Percentiles rank a stretch among this genome's conserved stretches.
phyloP scores from a whole-genome alignment of 2,888 invertebrate genomes.

The Chrysodeixis includens region DNA sequence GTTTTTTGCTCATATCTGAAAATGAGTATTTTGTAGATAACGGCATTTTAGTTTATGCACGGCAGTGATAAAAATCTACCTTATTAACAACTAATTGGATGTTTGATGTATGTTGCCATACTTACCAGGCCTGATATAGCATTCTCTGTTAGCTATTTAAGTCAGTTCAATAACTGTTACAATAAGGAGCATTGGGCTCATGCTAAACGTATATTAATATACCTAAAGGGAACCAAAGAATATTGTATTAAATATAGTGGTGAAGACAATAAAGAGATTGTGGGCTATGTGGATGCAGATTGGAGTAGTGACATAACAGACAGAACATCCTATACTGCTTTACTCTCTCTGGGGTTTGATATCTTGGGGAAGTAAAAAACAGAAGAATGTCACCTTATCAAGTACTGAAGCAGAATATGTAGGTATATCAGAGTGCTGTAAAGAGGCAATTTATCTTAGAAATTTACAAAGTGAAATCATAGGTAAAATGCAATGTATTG shows the following conservation, averaged over 20 bases:
- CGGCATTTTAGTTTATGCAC: too few relatives aligned
- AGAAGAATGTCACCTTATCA: background rate
- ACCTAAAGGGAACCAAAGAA: constrained; percentile 44
- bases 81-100: constrained; percentile 23
- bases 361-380: constrained; percentile 11
- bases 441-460: constrained; percentile 5
- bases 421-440: background rate
- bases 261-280: background rate
- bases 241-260: constrained; percentile 23
- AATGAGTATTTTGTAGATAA: too few relatives aligned
- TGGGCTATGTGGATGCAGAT: constrained; percentile 42
- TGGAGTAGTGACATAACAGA: constrained; percentile 33
- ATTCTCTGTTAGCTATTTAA: constrained; percentile 1
- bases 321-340: constrained; percentile 45
- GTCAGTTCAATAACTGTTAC: constrained; percentile 48
- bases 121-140: constrained; percentile 49
- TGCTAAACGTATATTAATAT: constrained; percentile 49
- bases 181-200: constrained; percentile 41
- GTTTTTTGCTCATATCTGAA: too few relatives aligned
- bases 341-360: constrained; percentile 7
- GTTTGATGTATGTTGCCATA: constrained; percentile 45
- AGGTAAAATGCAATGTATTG: background rate
- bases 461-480: background rate
- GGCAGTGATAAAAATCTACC: background rate
- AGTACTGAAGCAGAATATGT: background rate